Conservation (phyloP, 2,113 vertebrate genomes). For the Isurus oxyrinchus region DNA sequence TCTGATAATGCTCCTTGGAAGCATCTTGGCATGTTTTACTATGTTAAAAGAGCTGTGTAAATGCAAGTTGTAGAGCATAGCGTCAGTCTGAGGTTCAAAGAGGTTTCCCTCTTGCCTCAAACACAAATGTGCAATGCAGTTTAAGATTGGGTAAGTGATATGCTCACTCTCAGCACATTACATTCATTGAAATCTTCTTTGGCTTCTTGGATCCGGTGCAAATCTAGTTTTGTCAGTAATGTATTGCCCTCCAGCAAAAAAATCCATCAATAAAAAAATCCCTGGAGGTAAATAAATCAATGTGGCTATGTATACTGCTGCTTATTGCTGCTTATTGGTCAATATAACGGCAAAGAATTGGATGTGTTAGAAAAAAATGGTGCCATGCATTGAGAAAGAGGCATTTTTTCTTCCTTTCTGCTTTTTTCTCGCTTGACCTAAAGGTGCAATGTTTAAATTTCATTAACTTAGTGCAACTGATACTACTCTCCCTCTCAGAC, state of each 20-base stretch:
- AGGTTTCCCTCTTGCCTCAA: background rate
- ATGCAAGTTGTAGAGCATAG: no score
- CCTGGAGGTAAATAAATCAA: background rate
- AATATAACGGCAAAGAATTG: background rate
- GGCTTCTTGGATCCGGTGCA: background rate
- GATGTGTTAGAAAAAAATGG: background rate
- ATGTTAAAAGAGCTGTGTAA: no score
- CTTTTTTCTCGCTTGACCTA: background rate
- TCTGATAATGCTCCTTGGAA: background rate
- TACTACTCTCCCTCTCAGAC: background rate
- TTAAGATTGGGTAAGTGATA: background rate
- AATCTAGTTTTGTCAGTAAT: background rate
- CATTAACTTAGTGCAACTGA: no score
- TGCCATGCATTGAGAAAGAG: background rate
- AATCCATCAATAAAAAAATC: background rate
- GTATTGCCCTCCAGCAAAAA: background rate
- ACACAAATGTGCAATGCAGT: background rate
- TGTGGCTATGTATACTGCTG: background rate
- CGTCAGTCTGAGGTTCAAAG: background rate
- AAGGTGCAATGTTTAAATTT: no score
- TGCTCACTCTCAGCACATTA: background rate
- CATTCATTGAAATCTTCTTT: background rate
- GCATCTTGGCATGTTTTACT: no score
- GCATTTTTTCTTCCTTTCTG: background rate
- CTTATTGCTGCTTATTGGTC: background rate